Conservation (phyloP, 2,113 vertebrate genomes). For the Hypanus sabinus region DNA sequence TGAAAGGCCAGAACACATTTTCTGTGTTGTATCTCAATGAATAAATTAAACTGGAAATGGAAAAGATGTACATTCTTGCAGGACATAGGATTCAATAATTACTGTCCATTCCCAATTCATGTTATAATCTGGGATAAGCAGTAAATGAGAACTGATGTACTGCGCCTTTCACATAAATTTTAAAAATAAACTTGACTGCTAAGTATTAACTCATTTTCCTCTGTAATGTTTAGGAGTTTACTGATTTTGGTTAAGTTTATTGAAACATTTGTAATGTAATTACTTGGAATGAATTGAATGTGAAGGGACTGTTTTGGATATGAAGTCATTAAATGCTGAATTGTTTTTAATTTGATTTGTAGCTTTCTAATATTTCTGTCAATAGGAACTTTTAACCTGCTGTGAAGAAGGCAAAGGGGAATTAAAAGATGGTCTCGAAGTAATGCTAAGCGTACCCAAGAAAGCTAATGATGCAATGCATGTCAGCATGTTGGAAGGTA, state of each 20-base stretch:
- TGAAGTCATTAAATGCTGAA: not conserved
- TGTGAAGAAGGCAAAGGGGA: conserved; percentile 97
- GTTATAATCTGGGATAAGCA: too few relatives aligned
- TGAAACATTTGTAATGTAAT: not conserved
- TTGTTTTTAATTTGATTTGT: conserved; percentile 15
- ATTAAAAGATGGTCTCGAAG: conserved; percentile 92
- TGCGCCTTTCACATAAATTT: too few relatives aligned
- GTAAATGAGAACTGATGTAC: too few relatives aligned
- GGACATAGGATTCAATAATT: too few relatives aligned
- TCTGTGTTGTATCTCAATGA: too few relatives aligned
- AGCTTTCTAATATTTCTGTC: conserved; percentile 38
- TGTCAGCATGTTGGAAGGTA: conserved; percentile 96
- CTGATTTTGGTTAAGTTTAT: not conserved
- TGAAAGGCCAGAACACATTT: too few relatives aligned
- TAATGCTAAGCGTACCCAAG: conserved; percentile 95
- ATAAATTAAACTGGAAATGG: not conserved
- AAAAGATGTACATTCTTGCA: too few relatives aligned
- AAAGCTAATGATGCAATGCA: conserved; percentile 98
- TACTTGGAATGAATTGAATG: not conserved
- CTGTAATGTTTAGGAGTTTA: not conserved
- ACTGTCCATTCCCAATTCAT: too few relatives aligned
- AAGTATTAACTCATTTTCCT: too few relatives aligned
- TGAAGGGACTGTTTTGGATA: not conserved
- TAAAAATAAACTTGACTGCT: too few relatives aligned
- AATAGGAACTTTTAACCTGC: conserved; percentile 89